phyloP scores from a whole-genome alignment of 2,888 invertebrate species.

The Sthenelais limicola region DNA sequence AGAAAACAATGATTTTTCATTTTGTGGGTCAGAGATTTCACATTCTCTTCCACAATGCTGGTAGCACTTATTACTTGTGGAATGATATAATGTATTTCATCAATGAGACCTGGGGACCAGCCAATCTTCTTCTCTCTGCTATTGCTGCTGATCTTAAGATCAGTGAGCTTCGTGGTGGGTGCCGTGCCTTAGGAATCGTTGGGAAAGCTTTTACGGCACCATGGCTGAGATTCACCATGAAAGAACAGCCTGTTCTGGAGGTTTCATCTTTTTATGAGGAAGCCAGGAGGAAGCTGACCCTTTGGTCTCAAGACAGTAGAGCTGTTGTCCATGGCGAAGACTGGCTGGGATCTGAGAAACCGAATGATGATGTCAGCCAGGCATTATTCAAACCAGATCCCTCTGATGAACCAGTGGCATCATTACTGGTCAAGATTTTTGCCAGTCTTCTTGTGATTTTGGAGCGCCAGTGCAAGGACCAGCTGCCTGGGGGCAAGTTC shows the following conservation, averaged over 20 bases:
- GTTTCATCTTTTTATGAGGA: no score
- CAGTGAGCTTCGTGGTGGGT: no score
- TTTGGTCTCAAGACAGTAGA: no score
- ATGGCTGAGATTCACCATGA: constrained; percentile 3
- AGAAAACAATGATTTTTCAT: no score
- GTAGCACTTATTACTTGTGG: neutral
- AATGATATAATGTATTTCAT: neutral
- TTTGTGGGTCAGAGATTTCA: neutral
- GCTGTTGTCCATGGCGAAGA: no score
- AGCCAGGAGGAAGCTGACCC: no score
- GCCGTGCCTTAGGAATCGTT: neutral
- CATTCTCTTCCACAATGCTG: neutral
- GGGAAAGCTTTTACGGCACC: neutral
- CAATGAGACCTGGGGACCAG: neutral
- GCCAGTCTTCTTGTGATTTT: neutral
- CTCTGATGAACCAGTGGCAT: neutral
- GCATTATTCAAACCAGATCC: neutral
- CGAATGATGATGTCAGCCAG: neutral
- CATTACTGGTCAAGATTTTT: neutral
- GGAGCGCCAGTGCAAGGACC: neutral
- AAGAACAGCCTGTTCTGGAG: neutral
- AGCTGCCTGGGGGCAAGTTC: neutral
- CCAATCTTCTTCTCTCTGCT: no score
- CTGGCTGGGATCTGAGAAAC: no score
- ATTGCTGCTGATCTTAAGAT: no score